Base-by-base conservation (phyloP, 2,888 invertebrate species). In the Masnerella sp. region DNA sequence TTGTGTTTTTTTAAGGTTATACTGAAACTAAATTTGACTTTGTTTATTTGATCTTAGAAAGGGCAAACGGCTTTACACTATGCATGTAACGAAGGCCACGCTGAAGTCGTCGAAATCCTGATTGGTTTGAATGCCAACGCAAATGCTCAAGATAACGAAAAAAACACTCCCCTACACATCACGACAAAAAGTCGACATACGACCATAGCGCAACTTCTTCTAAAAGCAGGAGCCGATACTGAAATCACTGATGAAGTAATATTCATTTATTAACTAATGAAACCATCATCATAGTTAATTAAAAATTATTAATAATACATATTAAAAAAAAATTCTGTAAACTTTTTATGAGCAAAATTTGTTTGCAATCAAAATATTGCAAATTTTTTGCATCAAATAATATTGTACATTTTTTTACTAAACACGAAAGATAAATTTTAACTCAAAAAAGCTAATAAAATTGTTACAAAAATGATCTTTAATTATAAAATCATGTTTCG, bases 111-210 rank as follows among this genome's bases (percentile, higher is more conserved):
- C 61, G 89, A 90, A 51, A 88, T 90, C 78, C 88, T 92, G 76
- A 89, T 93, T 43, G 88, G 89, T 59, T 88, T 91, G 14, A 91
- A 91, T 8, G 93, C 93, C 0, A 90, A 92, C 67, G 90, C 92
- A 78, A 93, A 94, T 81, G 91, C 92, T 22, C 89, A 90, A 70
- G 94, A 95, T 83, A 89, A 90, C 79, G 91, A 92, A 11, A 94
- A 94, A 9, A 92, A 90, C 79, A 93, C 93, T 3, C 93, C 95
- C 0, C 89, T 95, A 20, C 95, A 95, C 82, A 89, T 93, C 51
- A 94, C 95, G 0, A 92, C 94, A 0, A 92, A 93, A 77, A 92
- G 93, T 81, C 91, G 94, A 76, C 93, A 94, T 81, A 91, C 93
- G 0, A 92, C 91, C 75, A 89, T 94, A 12, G 94, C 93, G n/a